A percentile compares a stretch with the other conserved stretches of the same genome.
phyloP scores from a whole-genome alignment of 2,797 vertebrate species.

The Neosalanx taihuensis region DNA sequence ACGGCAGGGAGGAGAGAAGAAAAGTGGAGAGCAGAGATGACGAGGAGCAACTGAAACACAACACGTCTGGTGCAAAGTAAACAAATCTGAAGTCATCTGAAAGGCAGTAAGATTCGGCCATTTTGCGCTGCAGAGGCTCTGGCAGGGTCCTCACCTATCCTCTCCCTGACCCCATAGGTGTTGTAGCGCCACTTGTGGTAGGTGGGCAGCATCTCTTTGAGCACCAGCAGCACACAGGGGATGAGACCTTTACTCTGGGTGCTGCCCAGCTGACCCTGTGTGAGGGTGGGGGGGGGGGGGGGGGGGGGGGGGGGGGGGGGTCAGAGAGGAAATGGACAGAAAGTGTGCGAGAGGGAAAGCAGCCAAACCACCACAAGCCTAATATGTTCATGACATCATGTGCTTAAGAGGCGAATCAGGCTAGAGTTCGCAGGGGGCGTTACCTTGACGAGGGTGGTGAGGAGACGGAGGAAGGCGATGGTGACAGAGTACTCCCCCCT shows the following conservation, averaged over 20 bases:
- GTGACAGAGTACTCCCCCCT: slow-evolving; percentile 93
- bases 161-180: slow-evolving; percentile 87
- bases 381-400: no score
- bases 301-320: not conserved
- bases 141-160: slow-evolving; percentile 78
- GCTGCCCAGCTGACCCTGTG: slow-evolving; percentile 91
- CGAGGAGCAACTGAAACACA: not conserved
- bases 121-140: not conserved
- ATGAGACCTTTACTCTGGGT: slow-evolving; percentile 93
- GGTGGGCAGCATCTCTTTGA: slow-evolving; percentile 97
- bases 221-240: slow-evolving; percentile 92
- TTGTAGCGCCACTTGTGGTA: slow-evolving; percentile 98
- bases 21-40: not conserved
- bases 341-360: no score
- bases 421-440: not conserved
- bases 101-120: not conserved
- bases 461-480: slow-evolving; percentile 87
- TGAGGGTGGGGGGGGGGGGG: not conserved
- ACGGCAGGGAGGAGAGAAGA: slow-evolving; percentile 26
- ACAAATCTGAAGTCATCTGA: not conserved
- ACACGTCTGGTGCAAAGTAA: not conserved
- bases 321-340: not conserved
- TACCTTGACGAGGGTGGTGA: slow-evolving; percentile 95
- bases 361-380: no score
- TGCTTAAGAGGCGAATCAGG: not conserved